A percentile compares a stretch with the other conserved stretches of the same genome.
These are phyloP conservation scores for Cirrhinus molitorella DNA, from an alignment of 2,797 vertebrate species.

Conservation along the genomic window DNA sequence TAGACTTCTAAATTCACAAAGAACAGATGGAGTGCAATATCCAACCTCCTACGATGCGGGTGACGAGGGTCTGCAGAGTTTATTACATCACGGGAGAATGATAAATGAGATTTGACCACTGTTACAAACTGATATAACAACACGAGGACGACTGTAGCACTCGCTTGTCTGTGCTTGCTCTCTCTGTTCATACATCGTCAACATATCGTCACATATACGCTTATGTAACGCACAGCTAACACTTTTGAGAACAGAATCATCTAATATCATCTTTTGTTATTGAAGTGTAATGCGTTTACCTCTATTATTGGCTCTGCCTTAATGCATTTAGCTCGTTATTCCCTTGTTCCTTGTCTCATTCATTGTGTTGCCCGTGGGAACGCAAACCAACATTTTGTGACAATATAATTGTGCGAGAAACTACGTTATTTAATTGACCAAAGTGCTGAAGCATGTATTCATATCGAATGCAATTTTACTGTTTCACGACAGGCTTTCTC, in stretches of 20 bases:
- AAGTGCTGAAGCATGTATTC: neutral
- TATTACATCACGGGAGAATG: neutral
- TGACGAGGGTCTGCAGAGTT: neutral
- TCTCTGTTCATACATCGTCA: neutral
- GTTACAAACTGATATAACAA: neutral
- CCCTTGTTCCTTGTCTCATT: neutral
- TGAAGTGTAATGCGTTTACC: neutral
- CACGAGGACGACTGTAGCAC: neutral
- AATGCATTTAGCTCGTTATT: constrained; percentile 6
- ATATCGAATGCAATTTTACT: neutral
- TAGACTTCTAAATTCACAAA: neutral
- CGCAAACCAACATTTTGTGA: neutral
- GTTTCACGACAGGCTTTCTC: neutral
- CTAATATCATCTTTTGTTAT: constrained; percentile 7
- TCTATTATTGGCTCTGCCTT: neutral
- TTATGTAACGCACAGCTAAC: neutral
- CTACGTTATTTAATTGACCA: neutral
- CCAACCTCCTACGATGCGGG: neutral
- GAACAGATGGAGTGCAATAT: neutral
- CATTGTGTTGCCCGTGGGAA: neutral
- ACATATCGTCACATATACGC: neutral
- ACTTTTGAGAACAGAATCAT: neutral
- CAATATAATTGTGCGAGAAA: neutral
- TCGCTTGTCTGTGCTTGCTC: neutral
- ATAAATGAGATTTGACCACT: neutral